A percentile compares a stretch with the other conserved stretches of the same genome.
Conservation (phyloP, 2,113 vertebrate species). For the Cryptotis parvus region DNA sequence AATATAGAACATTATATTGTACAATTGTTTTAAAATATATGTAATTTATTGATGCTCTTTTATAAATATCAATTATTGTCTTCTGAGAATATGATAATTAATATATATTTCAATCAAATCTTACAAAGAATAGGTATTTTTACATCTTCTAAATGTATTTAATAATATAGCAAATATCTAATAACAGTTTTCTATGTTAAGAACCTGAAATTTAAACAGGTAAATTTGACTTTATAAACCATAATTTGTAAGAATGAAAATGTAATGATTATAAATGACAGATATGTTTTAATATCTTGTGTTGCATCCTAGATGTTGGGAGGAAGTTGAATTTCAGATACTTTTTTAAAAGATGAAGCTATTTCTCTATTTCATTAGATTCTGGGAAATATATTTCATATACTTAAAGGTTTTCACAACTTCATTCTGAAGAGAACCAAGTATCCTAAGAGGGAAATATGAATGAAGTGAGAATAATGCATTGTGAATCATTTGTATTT, state of each 20-base stretch:
- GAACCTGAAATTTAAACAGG: neutral
- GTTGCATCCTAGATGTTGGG: conserved; percentile 1
- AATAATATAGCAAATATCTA: neutral
- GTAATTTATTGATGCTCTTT: neutral
- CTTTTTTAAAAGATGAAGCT: neutral
- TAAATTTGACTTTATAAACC: neutral
- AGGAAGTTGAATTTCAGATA: neutral
- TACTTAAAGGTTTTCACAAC: neutral
- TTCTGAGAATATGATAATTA: conserved; percentile 25
- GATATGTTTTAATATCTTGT: neutral
- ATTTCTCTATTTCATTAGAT: neutral
- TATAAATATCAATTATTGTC: neutral
- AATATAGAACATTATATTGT: neutral
- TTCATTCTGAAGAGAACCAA: neutral
- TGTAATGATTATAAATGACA: neutral
- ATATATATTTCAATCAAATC: neutral
- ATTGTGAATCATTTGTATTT: neutral
- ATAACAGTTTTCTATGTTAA: neutral
- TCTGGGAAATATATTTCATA: neutral
- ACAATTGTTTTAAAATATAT: neutral
- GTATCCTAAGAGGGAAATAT: neutral
- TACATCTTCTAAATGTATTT: neutral
- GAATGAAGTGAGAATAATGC: neutral
- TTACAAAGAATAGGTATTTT: neutral
- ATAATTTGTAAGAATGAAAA: neutral